Percentiles rank a stretch among this genome's conserved stretches.
These are phyloP conservation scores for Diadumene lineata DNA, from an alignment of 92 coral and sea anemone genomes.

Conservation along the genomic window DNA sequence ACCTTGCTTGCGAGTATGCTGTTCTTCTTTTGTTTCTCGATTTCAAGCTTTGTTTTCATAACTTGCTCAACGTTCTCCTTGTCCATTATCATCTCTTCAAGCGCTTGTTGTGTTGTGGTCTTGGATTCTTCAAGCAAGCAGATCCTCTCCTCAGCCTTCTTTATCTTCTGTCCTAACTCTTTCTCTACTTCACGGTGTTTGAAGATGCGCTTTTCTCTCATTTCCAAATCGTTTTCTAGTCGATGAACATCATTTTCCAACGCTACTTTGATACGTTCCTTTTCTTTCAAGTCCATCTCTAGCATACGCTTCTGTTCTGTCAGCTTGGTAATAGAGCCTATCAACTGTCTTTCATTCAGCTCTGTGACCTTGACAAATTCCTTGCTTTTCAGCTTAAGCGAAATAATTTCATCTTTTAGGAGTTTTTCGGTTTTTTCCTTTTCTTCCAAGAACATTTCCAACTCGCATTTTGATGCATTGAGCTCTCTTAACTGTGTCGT, in stretches of 20 bases:
- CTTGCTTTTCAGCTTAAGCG: neutral
- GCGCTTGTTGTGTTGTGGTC: neutral
- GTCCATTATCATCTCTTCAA: neutral
- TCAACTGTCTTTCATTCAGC: neutral
- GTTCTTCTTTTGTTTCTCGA: neutral
- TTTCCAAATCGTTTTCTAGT: neutral
- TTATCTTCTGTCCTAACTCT: neutral
- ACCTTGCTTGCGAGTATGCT: neutral
- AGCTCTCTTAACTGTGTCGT: neutral
- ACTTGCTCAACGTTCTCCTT: neutral
- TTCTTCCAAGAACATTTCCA: neutral
- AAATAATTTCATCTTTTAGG: neutral
- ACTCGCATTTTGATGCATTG: neutral
- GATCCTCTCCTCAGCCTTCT: neutral
- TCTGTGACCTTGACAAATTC: neutral
- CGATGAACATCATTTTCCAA: neutral
- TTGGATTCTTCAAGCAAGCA: neutral
- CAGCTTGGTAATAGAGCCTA: neutral
- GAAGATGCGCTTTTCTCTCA: neutral
- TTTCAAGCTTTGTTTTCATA: neutral
- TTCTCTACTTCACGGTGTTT: neutral
- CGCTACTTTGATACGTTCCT: neutral
- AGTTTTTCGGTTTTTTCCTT: neutral
- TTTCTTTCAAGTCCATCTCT: neutral
- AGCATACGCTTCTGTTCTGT: neutral